Conservation (phyloP, 2,797 vertebrate species). For the Peromyscus melanophrys region DNA sequence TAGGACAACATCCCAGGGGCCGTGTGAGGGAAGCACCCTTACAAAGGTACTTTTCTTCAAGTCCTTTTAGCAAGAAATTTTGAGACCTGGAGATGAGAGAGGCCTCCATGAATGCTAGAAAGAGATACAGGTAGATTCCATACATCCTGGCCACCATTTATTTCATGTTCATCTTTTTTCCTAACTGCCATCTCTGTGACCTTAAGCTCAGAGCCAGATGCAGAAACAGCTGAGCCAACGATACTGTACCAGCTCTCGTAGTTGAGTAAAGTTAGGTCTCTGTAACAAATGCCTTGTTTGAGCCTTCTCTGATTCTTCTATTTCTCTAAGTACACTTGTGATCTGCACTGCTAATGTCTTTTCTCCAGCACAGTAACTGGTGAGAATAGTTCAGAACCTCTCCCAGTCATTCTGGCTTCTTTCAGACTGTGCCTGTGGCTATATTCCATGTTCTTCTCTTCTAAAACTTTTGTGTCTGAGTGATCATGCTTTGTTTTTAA, state of each 20-base stretch:
- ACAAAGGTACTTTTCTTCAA: neutral
- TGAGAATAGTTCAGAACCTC: neutral
- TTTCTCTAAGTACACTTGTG: neutral
- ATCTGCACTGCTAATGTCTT: neutral
- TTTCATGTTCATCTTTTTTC: neutral
- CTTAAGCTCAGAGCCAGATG: neutral
- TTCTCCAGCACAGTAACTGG: neutral
- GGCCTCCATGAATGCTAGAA: neutral
- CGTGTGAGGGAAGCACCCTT: neutral
- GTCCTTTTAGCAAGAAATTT: neutral
- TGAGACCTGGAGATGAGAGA: neutral
- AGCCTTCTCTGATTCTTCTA: neutral
- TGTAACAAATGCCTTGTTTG: neutral
- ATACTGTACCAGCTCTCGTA: neutral
- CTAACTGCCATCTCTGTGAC: neutral
- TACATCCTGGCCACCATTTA: neutral
- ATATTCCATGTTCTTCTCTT: neutral
- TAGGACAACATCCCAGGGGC: neutral
- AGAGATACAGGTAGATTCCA: neutral
- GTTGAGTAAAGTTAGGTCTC: neutral
- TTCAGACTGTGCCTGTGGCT: neutral
- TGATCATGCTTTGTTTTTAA: neutral
- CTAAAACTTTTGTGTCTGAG: neutral
- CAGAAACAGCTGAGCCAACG: neutral
- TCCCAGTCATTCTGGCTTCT: neutral